Evolutionary conservation across 2,888 invertebrate genomes (phyloP).

Genomic region (Leptinotarsa tumamoca): DNA sequence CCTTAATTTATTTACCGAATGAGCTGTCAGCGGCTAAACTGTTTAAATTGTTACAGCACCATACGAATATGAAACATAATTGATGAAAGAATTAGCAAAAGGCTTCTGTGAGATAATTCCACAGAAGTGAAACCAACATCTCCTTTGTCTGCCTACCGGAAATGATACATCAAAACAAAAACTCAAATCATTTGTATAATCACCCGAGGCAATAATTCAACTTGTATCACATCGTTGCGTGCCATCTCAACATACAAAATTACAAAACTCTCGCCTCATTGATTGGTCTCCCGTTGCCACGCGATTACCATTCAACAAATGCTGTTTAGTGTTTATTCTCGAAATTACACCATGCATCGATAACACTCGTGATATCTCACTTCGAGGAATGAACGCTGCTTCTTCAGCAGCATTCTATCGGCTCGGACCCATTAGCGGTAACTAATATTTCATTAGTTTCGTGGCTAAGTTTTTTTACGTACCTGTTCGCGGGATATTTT

Average conservation of each 20-base stretch:
- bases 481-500: conserved; percentile 1
- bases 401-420: neutral
- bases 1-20: too few species aligned
- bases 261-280: conserved; percentile 35
- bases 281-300: conserved; percentile 53
- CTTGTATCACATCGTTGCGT: conserved; percentile 24
- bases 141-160: neutral
- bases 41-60: neutral
- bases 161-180: neutral
- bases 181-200: conserved; percentile 5
- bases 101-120: neutral
- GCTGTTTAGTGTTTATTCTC: conserved; percentile 33
- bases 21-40: too few species aligned
- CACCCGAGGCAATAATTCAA: neutral
- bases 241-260: conserved; percentile 30
- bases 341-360: conserved; percentile 22
- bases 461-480: neutral
- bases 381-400: conserved; percentile 12
- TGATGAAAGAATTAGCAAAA: neutral
- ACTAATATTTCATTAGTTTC: neutral
- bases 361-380: conserved; percentile 14
- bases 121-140: neutral
- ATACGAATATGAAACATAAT: neutral
- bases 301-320: conserved; percentile 53
- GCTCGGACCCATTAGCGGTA: neutral